Percentiles rank a stretch among this genome's conserved stretches.
phyloP scores from a whole-genome alignment of 1,140 invertebrate species.

The Zeugodacus cucurbitae region DNA sequence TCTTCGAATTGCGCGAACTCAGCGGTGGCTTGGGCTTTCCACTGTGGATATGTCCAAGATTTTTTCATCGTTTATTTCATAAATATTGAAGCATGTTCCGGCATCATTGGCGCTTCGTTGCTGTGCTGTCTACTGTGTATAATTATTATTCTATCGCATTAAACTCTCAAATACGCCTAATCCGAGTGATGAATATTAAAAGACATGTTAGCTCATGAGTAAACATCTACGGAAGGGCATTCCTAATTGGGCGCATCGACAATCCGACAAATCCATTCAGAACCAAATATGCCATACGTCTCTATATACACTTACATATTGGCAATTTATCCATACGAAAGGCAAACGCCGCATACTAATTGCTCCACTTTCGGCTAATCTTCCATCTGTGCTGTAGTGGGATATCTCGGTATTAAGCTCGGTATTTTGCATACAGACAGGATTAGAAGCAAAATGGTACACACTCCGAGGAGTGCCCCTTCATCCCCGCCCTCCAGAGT shows the following conservation, averaged over 20 bases:
- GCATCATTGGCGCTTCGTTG: neutral
- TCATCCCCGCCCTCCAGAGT: neutral
- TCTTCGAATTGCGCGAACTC: neutral
- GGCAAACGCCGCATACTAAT: neutral
- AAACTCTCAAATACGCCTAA: too few relatives aligned
- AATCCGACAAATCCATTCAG: neutral
- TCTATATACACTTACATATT: neutral
- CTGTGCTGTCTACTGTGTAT: neutral
- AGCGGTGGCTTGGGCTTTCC: neutral
- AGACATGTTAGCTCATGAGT: neutral
- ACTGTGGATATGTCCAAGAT: neutral
- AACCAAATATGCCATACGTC: neutral
- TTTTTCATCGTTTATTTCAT: neutral
- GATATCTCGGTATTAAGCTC: slow-evolving; percentile 5
- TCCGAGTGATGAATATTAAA: neutral
- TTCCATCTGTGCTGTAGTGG: neutral
- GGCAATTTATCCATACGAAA: neutral
- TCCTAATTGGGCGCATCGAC: neutral
- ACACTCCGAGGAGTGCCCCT: neutral
- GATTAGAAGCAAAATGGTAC: neutral
- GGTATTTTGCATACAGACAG: slow-evolving; percentile 4
- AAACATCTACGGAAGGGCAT: neutral
- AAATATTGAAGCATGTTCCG: neutral
- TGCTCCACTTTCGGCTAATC: slow-evolving; percentile 14
- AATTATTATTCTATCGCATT: neutral